Percentiles rank a stretch among this genome's conserved stretches.
phyloP scores from a whole-genome alignment of 1,140 invertebrate species.

The Protaetia brevitarsis region DNA sequence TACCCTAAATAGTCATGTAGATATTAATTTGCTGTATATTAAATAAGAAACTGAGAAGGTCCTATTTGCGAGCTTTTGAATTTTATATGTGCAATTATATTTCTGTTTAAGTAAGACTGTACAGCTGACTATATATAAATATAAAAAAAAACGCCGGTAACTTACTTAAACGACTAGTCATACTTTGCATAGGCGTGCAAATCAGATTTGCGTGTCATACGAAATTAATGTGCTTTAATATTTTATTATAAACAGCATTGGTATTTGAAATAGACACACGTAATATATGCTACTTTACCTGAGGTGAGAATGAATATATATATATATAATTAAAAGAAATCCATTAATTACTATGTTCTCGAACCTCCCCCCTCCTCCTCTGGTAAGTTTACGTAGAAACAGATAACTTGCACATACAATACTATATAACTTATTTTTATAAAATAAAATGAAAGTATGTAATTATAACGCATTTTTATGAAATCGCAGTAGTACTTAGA shows the following conservation, averaged over 20 bases:
- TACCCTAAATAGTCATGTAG: no score
- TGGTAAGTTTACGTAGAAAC: background rate
- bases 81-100: no score
- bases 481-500: slow-evolving; percentile 6
- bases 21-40: no score
- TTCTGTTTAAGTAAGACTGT: no score
- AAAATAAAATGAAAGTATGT: slow-evolving; percentile 1
- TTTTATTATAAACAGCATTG: background rate
- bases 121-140: no score
- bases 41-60: no score
- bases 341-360: background rate
- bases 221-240: background rate
- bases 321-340: background rate
- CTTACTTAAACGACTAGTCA: slow-evolving; percentile 8
- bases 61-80: no score
- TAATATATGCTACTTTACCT: background rate
- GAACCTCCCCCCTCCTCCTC: no score
- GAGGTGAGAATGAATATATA: background rate
- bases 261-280: background rate
- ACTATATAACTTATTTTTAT: slow-evolving; percentile 16
- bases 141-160: background rate
- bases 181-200: background rate
- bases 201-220: slow-evolving; percentile 2
- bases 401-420: slow-evolving; percentile 9
- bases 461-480: slow-evolving; percentile 7